These are phyloP conservation scores for Elephas maximus DNA, from an alignment of 2,113 vertebrate genomes.

Conservation along the genomic window DNA sequence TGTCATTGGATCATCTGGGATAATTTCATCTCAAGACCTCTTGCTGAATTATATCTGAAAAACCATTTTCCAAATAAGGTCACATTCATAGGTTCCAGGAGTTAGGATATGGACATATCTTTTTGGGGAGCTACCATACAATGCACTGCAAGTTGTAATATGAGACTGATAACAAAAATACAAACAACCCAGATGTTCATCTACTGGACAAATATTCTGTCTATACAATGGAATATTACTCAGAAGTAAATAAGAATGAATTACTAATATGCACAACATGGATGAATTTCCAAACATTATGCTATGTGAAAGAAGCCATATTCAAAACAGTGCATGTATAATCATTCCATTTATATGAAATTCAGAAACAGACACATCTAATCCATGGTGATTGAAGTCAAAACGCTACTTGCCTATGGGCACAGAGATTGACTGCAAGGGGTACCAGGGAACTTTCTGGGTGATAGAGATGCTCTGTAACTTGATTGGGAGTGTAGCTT, in stretches of 20 bases:
- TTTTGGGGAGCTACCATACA: not conserved
- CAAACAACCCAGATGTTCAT: not conserved
- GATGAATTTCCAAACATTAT: not conserved
- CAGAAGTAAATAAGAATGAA: conserved; percentile 18
- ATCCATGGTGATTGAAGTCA: not conserved
- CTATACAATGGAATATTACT: not conserved
- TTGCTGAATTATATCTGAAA: not conserved
- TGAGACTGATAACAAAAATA: not conserved
- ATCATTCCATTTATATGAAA: not conserved
- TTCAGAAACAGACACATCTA: not conserved
- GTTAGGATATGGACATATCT: not conserved
- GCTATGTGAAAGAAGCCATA: not conserved
- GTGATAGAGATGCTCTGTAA: not conserved
- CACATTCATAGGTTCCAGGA: not conserved
- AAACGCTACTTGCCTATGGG: not conserved
- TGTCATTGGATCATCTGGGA: not conserved
- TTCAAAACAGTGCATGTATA: not conserved
- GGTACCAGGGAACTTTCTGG: not conserved
- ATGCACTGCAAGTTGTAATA: not conserved
- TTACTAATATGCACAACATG: not conserved
- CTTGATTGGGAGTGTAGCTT: not conserved
- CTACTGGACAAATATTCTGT: not conserved
- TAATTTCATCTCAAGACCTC: not conserved
- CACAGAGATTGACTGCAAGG: not conserved
- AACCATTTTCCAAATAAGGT: not conserved